Conservation (phyloP, 2,888 invertebrate species). For the Hoplodrina ambigua region DNA sequence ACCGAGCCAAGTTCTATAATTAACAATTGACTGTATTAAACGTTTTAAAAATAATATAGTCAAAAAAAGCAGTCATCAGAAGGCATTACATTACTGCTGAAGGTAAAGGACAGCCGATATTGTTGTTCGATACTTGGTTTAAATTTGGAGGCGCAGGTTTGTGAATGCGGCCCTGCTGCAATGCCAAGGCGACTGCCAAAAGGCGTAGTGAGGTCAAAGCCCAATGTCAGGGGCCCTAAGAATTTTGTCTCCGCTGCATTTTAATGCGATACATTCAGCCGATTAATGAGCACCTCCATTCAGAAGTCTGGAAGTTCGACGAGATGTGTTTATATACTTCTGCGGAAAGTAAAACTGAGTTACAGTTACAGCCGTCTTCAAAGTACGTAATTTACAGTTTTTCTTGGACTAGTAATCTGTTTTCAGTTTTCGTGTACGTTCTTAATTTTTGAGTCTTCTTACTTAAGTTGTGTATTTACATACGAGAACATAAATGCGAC, state of each 20-base stretch:
- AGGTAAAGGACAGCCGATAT: constrained; percentile 64
- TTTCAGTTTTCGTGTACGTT: constrained; percentile 8
- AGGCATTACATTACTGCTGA: constrained; percentile 38
- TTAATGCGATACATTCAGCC: constrained; percentile 54
- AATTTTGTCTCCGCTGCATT: constrained; percentile 77
- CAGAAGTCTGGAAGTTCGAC: constrained; percentile 24
- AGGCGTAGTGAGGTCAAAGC: constrained; percentile 81
- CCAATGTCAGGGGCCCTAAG: constrained; percentile 89
- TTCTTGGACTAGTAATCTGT: constrained; percentile 6
- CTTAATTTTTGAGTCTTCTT: neutral
- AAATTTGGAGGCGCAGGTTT: constrained; percentile 77
- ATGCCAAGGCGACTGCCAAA: constrained; percentile 89
- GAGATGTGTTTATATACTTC: constrained; percentile 31
- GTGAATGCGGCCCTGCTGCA: constrained; percentile 81
- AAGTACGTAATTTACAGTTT: constrained; percentile 35
- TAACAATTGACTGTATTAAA: constrained; percentile 66
- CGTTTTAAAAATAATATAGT: constrained; percentile 69
- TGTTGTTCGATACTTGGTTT: constrained; percentile 61
- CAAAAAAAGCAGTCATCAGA: constrained; percentile 50
- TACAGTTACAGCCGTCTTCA: constrained; percentile 26
- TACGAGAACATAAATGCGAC: neutral
- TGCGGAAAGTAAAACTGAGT: constrained; percentile 42
- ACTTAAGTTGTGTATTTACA: neutral
- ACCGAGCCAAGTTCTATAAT: constrained; percentile 70
- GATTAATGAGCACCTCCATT: constrained; percentile 49